These are phyloP conservation scores for Lucilia cuprina DNA, from an alignment of 1,140 invertebrate genomes.

Conservation along the genomic window DNA sequence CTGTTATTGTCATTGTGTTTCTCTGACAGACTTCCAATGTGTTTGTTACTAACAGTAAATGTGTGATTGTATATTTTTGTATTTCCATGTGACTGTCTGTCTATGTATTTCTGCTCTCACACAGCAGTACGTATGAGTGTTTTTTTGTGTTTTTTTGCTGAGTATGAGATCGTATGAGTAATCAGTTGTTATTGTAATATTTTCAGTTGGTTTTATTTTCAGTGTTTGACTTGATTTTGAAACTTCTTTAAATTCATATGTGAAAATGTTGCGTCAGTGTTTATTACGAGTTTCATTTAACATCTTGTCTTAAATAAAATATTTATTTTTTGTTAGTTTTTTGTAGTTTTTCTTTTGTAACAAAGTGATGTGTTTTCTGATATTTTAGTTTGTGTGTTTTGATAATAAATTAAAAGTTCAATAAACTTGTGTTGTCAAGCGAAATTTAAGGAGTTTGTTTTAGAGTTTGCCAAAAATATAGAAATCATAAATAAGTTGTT, in stretches of 20 bases:
- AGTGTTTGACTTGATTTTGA: neutral
- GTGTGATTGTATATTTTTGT: neutral
- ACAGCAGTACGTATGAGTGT: neutral
- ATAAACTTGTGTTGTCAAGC: slow-evolving; percentile 13
- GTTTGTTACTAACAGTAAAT: neutral
- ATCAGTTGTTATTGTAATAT: neutral
- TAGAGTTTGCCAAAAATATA: neutral
- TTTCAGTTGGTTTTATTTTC: neutral
- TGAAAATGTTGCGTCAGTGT: slow-evolving; percentile 10
- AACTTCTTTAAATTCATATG: neutral
- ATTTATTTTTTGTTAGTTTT: neutral
- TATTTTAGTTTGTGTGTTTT: neutral
- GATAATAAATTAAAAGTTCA: slow-evolving; percentile 18
- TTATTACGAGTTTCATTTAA: slow-evolving; percentile 1
- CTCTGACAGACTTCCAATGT: neutral
- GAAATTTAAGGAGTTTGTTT: neutral
- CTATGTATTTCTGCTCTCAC: neutral
- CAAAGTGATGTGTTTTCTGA: neutral
- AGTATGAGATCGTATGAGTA: slow-evolving; percentile 11
- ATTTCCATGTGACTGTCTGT: neutral
- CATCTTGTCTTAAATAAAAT: neutral
- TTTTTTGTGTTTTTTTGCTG: too few relatives aligned
- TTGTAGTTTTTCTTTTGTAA: neutral
- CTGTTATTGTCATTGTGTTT: too few relatives aligned
- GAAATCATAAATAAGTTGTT: neutral